Conservation (phyloP, 2,888 invertebrate genomes). For the Tortricodes alternella region DNA sequence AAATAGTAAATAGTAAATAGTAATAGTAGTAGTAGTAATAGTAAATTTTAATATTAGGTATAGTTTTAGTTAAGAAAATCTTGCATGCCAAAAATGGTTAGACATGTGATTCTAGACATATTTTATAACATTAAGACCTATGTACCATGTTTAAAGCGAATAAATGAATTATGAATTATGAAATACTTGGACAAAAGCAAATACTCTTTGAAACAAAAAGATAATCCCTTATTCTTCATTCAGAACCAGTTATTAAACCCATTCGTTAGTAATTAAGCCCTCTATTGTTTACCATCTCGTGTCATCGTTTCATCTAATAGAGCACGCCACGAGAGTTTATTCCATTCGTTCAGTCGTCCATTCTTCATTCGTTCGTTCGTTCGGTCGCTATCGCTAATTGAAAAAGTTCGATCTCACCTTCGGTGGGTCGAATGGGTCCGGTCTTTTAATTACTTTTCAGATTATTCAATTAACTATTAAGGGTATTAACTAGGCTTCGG, state of each 20-base stretch:
- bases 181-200: no score
- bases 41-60: no score
- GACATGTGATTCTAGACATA: no score
- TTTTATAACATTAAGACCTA: no score
- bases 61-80: no score
- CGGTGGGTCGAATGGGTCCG: not conserved
- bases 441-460: conserved; percentile 4
- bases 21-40: no score
- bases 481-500: not conserved
- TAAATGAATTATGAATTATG: no score
- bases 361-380: conserved; percentile 8
- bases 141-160: no score
- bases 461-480: not conserved
- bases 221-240: not conserved
- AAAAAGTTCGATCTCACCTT: conserved; percentile 20
- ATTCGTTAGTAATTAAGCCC: conserved; percentile 1
- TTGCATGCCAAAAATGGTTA: no score
- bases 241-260: not conserved
- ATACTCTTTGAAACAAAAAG: no score
- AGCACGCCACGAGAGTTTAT: conserved; percentile 10
- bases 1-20: no score
- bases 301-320: not conserved
- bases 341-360: conserved; percentile 12
- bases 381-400: conserved; percentile 27
- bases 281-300: not conserved